Evolutionary conservation across 2,888 invertebrate species (phyloP).

Genomic region (Serrognathus titanus): DNA sequence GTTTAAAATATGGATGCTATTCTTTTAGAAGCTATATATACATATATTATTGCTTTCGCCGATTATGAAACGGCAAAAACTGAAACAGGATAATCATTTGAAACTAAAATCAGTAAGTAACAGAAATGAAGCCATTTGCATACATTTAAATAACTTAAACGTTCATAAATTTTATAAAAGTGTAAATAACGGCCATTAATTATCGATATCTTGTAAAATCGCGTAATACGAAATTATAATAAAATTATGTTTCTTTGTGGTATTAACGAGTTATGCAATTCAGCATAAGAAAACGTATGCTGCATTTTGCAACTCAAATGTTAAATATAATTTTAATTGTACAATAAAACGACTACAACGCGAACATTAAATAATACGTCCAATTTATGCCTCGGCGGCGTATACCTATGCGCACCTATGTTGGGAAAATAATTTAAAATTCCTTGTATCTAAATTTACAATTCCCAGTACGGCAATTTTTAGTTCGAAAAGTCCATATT

Average conservation of each 20-base stretch:
- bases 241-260: background rate
- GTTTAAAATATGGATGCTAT: too few species aligned
- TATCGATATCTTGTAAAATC: background rate
- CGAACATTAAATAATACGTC: background rate
- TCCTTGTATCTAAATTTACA: conserved; percentile 26
- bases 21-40: too few species aligned
- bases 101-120: background rate
- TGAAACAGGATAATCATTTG: too few species aligned
- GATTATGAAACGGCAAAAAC: too few species aligned
- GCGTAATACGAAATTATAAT: background rate
- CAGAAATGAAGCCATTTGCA: background rate
- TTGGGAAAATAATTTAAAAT: conserved; percentile 18
- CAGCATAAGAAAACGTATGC: background rate
- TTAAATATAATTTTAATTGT: conserved; percentile 1
- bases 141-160: conserved; percentile 2
- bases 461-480: conserved; percentile 26
- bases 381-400: conserved; percentile 4
- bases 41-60: too few species aligned
- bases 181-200: too few species aligned
- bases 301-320: background rate
- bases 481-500: conserved; percentile 28
- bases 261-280: too few species aligned
- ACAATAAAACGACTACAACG: background rate
- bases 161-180: background rate
- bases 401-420: background rate